Evolutionary conservation across 53 echinoderm and acorn worm species (phyloP).

Genomic region (Hippasteria phrygiana): DNA sequence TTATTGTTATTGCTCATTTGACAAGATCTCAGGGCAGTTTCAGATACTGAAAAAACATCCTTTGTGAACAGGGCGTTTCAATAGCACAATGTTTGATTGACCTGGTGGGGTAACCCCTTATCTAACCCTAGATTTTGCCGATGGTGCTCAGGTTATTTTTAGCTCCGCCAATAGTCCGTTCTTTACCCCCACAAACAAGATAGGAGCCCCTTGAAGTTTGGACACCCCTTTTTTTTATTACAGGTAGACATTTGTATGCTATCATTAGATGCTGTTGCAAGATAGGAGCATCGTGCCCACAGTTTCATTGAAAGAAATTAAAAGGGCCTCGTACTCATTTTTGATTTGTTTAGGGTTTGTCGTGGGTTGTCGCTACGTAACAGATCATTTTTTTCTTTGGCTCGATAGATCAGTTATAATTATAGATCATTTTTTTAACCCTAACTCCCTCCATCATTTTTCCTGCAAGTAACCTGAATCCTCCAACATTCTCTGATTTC

Average conservation of each 20-base stretch:
- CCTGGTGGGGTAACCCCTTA: neutral
- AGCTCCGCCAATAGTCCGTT: neutral
- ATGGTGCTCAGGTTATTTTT: conserved; percentile 8
- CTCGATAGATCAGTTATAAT: too few relatives aligned
- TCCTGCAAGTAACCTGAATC: too few relatives aligned
- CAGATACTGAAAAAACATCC: neutral
- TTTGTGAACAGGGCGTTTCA: neutral
- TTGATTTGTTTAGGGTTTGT: neutral
- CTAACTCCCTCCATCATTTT: too few relatives aligned
- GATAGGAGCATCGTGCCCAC: neutral
- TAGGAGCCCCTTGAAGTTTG: conserved; percentile 1
- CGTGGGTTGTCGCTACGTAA: too few relatives aligned
- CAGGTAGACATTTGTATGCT: neutral
- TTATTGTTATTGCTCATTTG: too few relatives aligned
- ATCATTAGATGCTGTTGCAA: neutral
- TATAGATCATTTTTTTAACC: too few relatives aligned
- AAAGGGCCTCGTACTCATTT: neutral
- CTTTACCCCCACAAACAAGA: conserved; percentile 43
- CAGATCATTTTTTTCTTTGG: too few relatives aligned
- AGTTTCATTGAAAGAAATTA: neutral
- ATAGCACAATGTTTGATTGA: neutral
- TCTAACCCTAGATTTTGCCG: neutral
- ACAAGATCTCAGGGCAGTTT: too few relatives aligned
- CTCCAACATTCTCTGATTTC: too few relatives aligned
- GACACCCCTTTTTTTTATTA: conserved; percentile 2